Evolutionary conservation across 2,888 invertebrate species (phyloP), one percentile per base, ranked within the genome.

Genomic region (Rhingia campestris): DNA sequence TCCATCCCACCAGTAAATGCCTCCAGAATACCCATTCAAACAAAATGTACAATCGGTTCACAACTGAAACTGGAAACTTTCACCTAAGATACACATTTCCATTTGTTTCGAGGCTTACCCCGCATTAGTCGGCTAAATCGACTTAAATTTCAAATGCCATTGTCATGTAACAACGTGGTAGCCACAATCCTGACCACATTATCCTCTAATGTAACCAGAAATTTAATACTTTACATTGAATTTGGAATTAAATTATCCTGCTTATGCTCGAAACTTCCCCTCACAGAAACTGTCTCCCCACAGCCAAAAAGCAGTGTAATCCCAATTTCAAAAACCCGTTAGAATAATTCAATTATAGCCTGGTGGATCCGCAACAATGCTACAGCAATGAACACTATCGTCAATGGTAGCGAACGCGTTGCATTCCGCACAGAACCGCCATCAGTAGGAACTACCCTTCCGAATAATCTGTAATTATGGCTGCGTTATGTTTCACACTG

Each of bases 391-490:
- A 5, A 37, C 30, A 22, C 22, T n/a, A 30, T 14, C 22, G 22
- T 22, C 22, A 22, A 5, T 49, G 14, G 9, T 0, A 9, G 22
- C n/a, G 9, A 41, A 12, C 22, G 30, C 12, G 32, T n/a, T 33
- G 14, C 37, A 54, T 54, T 9, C 61, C 30, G 32, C 30, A 9
- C 45, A 37, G 5, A 45, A n/a, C 43, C 10, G n/a, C 32, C 33
- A 41, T 5, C 10, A 12, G 41, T 14, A 10, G 22, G 22, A 22
- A 22, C 41, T 41, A 12, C 30, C 43, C 59, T 30, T 9, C 35
- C 51, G 41, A 43, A 73, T 63, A 73, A 63, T 73, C 61, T 73
- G 35, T 45, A 73, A 73, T 63, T 54, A 73, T 45, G 61, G 45
- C 49, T 22, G 30, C 54, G 63, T 54, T 63, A 63, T 53, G 63